Evolutionary conservation across 2,888 invertebrate species (phyloP), one percentile per base, ranked within the genome.

Genomic region (Meteorus colon): DNA sequence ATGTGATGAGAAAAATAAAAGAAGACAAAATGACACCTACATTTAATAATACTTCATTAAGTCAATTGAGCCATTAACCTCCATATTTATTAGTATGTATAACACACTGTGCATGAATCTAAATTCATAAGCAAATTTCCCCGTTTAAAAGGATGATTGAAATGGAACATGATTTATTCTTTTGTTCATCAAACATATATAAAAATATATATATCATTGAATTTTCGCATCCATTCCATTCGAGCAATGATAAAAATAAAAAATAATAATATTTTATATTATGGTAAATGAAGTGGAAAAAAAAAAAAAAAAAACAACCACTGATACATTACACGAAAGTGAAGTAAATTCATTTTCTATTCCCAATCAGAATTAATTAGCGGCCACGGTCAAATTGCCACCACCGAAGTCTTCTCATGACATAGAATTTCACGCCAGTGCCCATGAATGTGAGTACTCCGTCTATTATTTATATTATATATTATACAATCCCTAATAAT

Each of bases 71-170:
- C 34, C 12, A 12, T 10, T 37, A 10, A 8, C 37, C 2, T 19
- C 41, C 65, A 60, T 45, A n/a, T 48, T 16, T 48, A 48, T 16
- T 4, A 48, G 12, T 71, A 31, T 66, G 63, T 8, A 24, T 77
- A 70, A 79, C 80, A 62, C 74, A 75, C 79, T 29, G 31, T 10
- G 19, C 14, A 19, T 62, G 1, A 12, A 19, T 34, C 8, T 6
- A 34, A 2, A 41, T 41, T 12, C 41, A 41, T 10, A 41, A 41
- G 2, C 41, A 5, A 12, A 41, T 41, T 41, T 41, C 12, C 12
- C 41, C 12, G 2, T 41, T 8, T 10, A 1, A 41, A 12, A 41
- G 41, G 41, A 41, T 41, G 41, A 2, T 12, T 41, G 41, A 1
- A 10, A 41, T 8, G 12, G 41, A 8, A 41, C 8, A 41, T 12